Base-by-base conservation (phyloP, 2,888 invertebrate species). In the Drosophila parthenogenetica region DNA sequence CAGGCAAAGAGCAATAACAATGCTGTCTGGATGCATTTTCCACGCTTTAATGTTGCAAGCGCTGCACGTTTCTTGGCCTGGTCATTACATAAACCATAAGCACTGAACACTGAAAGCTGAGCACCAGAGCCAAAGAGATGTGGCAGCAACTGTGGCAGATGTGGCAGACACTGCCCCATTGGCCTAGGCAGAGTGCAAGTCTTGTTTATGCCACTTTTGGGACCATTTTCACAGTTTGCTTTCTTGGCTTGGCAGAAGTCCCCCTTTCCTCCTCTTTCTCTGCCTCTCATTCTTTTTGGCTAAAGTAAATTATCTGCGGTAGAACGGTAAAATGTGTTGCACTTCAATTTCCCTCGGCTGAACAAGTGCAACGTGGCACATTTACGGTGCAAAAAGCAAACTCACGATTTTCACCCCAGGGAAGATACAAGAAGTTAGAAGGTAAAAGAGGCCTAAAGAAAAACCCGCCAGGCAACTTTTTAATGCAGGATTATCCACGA, bases 331-430 rank as follows among this genome's bases (percentile, higher is more conserved):
- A 29, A 83, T 60, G 73, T 60, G 62, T 64, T 53, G 75, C 75
- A 71, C 75, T 76, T 60, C 65, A 60, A 61, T 68, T 76, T 76
- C 76, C 72, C 75, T 69, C 49, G 32, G 67, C 57, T 48, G 62
- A 77, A 81, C 84, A 84, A 84, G 84, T 84, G 84, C 87, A 84
- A 77, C 87, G 81, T 84, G 87, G 84, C 84, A 86, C 84, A 84
- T 79, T 84, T 84, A 79, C 73, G 73, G 60, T 69, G 69, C 69
- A 72, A 54, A 35, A 65, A 55, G 67, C 64, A 61, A 69, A 75
- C 83, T 83, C 86, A 83, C 83, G 83, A 83, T 83, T 83, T 83
- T 86, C 86, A 83, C 86, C 86, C 86, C 81, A 70, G 77, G 63
- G 59, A 51, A 35, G 51, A 16, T 4, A 11, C 8, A 19, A 29